Evolutionary conservation across 2,113 vertebrate genomes (phyloP), one percentile per base, ranked within the genome.

Genomic region (Aix galericulata): DNA sequence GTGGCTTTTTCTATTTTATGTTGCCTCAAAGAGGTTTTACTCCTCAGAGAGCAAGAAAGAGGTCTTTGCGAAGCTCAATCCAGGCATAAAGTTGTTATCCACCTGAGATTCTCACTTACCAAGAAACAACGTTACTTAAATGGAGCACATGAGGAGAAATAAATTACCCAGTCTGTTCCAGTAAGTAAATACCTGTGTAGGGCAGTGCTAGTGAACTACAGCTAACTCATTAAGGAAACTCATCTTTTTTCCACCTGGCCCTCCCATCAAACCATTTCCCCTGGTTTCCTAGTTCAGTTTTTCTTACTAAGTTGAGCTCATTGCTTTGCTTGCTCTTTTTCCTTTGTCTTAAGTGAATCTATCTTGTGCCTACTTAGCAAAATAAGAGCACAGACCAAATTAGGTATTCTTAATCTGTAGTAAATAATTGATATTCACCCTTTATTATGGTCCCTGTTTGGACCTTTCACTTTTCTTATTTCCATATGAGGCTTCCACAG

Each of bases 251-350:
- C 85, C 67, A 27, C 48, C 75, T 85, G 52, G 50, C 46, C 58
- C 68, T 93, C 60, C 62, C 64, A 84, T 77, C 71, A 93, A 80
- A 92, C 79, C 36, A 13, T 89, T 95, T 90, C 67, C 72, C 32
- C 27, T 95, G 73, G 96, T 95, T 94, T 95, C 92, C 89, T 86
- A 66, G 25, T 84, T 96, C 44, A 64, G 12, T 71, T 83, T 94
- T 92, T 84, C 34, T 88, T 94, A 81, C 82, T 95, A 93, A 73
- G 50, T 73, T 85, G 68, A 96, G 60, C 20, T 63, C 13, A 48
- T 85, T 93, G 60, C 84, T 91, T 82, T 92, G 16, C 34, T 96
- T 94, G 40, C 63, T 71, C 14, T 50, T 88, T 96, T 93, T 63
- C 8, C 31, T 92, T 34, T 60, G 29, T 83, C 50, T 69, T 88